Evolutionary conservation across 2,888 invertebrate species (phyloP), one percentile per base, ranked within the genome.

Genomic region (Pocota personata): DNA sequence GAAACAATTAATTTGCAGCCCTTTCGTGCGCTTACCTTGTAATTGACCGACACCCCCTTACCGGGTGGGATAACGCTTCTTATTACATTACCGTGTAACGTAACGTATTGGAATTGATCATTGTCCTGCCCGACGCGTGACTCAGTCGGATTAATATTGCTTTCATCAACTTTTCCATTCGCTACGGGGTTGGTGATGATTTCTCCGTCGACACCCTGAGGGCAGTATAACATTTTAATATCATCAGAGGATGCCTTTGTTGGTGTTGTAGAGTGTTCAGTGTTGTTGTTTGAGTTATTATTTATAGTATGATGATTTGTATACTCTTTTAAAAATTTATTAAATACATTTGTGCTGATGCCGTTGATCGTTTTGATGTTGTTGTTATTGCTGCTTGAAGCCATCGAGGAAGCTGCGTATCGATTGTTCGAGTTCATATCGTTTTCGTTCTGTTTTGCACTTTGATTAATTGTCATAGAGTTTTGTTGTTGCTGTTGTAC

Each of bases 11-110:
- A 62, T 52, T 40, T 48, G 37, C 35, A 72, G 58, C 19, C n/a
- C 12, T 66, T 21, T 40, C 27, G 37, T 32, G 60, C 62, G 90
- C 90, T 89, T 91, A 92, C 92, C 91, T 90, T 91, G 82, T 92
- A 92, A 87, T 88, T 91, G 87, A 89, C 82, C 82, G 89, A 89
- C 21, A 89, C 89, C 66, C 92, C 92, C 90, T 92, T 93, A 89
- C 92, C 92, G 82, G 92, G 92, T 80, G 92, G 91, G 88, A 91
- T 90, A 86, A 93, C 92, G 88, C 92, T 93, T 88, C 91, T 91
- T 87, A 93, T 93, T 82, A 93, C 91, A 87, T 91, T 92, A 87
- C 92, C 92, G 79, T 92, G 91, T 60, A 92, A 88, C 72, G 92
- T 93, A 67, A 92, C 91, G 88, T 92, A 93, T 87, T 91, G 90